Percentiles rank a stretch among this genome's conserved stretches.
Evolutionary conservation across 2,888 invertebrate genomes (phyloP).

Genomic region (Plagodis pulveraria): DNA sequence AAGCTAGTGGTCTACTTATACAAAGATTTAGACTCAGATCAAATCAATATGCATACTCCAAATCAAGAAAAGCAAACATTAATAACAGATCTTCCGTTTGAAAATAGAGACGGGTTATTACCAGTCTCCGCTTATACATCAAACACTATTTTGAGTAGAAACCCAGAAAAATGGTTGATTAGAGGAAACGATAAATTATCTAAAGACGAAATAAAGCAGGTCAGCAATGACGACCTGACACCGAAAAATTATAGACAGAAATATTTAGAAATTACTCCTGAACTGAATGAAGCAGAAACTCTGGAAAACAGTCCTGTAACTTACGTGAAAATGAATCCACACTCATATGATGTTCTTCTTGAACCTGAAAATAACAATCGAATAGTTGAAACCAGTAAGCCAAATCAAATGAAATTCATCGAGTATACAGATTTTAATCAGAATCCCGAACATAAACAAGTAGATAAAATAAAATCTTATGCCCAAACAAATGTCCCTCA

Average conservation of each 20-base stretch:
- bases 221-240: neutral
- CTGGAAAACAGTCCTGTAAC: neutral
- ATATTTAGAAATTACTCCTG: neutral
- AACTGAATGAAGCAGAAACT: neutral
- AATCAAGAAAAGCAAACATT: conserved; percentile 50
- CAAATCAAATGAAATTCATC: neutral
- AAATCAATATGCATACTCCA: conserved; percentile 55
- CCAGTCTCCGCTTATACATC: conserved; percentile 32
- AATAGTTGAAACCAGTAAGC: neutral
- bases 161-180: conserved; percentile 8
- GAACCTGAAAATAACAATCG: neutral
- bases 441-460: too few species aligned
- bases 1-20: conserved; percentile 64
- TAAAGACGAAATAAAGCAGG: neutral
- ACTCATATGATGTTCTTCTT: neutral
- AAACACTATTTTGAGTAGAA: conserved; percentile 30
- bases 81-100: conserved; percentile 58
- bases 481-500: too few species aligned
- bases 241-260: neutral
- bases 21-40: conserved; percentile 38
- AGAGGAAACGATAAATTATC: neutral
- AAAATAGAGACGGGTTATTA: conserved; percentile 43
- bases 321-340: neutral
- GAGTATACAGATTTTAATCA: neutral
- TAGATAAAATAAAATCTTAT: too few species aligned